Conservation (phyloP, 1,140 invertebrate genomes). For the Drosophila yakuba region DNA sequence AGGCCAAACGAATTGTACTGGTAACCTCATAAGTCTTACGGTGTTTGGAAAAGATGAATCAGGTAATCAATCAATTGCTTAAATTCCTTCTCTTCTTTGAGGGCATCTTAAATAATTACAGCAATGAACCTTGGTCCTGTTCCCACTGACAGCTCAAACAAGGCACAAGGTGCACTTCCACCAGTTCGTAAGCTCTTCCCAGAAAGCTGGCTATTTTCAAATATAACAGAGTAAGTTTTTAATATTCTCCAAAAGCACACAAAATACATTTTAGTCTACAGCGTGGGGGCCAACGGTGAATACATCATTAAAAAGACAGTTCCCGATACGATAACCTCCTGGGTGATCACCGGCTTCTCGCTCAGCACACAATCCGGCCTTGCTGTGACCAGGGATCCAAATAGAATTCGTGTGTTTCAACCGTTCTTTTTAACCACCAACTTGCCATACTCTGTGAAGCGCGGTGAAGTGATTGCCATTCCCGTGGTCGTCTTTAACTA, state of each 20-base stretch:
- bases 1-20: background rate
- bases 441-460: conserved; percentile 93
- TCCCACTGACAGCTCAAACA: background rate
- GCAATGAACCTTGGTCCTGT: background rate
- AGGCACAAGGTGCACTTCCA: background rate
- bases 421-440: conserved; percentile 93
- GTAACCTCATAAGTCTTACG: no score
- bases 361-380: conserved; percentile 93
- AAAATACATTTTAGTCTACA: background rate
- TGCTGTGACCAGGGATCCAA: conserved; percentile 90
- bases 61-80: background rate
- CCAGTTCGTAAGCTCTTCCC: conserved; percentile 11
- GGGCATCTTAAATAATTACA: background rate
- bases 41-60: no score
- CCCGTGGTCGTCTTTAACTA: conserved; percentile 81
- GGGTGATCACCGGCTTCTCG: conserved; percentile 96
- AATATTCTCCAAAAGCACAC: no score
- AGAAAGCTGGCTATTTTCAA: conserved; percentile 27
- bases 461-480: conserved; percentile 85
- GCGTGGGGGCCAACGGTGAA: conserved; percentile 26
- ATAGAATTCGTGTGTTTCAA: conserved; percentile 93
- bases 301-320: conserved; percentile 85
- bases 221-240: conserved; percentile 15
- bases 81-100: background rate
- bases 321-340: conserved; percentile 96